A percentile compares a stretch with the other conserved stretches of the same genome.
Evolutionary conservation across 2,113 vertebrate genomes (phyloP).

Genomic region (Fulmarus glacialis): DNA sequence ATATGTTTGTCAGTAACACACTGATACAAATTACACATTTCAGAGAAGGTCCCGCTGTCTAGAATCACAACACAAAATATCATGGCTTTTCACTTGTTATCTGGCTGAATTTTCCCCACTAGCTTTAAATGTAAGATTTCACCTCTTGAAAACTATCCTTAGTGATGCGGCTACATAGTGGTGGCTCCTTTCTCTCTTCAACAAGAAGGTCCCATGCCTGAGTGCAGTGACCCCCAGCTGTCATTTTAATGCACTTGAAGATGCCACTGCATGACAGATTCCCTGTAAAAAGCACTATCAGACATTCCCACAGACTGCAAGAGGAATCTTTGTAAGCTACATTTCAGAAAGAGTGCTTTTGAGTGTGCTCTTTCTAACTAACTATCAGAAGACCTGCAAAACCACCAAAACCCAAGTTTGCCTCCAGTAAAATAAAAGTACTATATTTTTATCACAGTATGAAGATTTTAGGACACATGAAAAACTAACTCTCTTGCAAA

Average conservation of each 20-base stretch:
- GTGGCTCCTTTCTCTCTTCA: not conserved
- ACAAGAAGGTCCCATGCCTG: not conserved
- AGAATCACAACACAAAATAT: not conserved
- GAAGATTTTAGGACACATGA: not conserved
- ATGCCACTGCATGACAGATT: not conserved
- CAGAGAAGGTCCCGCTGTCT: not conserved
- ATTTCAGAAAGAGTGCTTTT: not conserved
- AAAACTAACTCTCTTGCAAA: not conserved
- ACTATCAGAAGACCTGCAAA: not conserved
- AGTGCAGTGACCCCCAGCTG: not conserved
- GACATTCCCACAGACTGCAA: not conserved
- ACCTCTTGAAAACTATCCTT: not conserved
- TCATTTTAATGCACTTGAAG: not conserved
- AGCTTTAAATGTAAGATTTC: not conserved
- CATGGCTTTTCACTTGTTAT: not conserved
- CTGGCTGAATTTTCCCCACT: not conserved
- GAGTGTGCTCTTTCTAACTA: not conserved
- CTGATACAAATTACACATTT: not conserved
- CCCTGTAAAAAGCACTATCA: not conserved
- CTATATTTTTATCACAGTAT: not conserved
- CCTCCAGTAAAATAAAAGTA: not conserved
- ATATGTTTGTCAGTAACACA: not conserved
- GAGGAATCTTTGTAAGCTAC: not conserved
- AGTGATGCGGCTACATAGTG: not conserved
- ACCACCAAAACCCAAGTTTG: not conserved